These are phyloP conservation scores for Tipula lateralis DNA, from an alignment of 2,888 invertebrate species.

Conservation along the genomic window DNA sequence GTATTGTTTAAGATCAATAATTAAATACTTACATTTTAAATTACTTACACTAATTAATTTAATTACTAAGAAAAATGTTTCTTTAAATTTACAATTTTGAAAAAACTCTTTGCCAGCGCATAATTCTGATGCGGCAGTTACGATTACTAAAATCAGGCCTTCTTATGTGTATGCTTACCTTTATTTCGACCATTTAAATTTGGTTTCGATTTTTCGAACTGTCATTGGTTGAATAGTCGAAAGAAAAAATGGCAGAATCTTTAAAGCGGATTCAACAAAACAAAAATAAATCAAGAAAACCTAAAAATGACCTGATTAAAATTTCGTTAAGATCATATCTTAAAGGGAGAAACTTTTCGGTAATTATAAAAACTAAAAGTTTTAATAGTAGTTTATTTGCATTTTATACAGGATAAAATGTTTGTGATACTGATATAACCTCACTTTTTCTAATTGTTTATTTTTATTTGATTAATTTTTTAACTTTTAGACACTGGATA, in stretches of 20 bases:
- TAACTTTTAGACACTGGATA: constrained; percentile 61
- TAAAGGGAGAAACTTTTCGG: constrained; percentile 46
- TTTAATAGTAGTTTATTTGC: not conserved
- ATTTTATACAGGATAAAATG: too few species aligned
- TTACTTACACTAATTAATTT: too few species aligned
- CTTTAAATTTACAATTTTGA: too few species aligned
- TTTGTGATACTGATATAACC: not conserved
- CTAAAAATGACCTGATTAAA: constrained; percentile 44
- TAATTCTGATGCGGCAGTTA: too few species aligned
- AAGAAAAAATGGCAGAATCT: constrained; percentile 34
- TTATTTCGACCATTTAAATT: not conserved
- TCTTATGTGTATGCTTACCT: not conserved
- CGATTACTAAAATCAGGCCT: too few species aligned
- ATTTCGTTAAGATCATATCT: constrained; percentile 43
- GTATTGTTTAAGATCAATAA: too few species aligned
- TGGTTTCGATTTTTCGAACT: not conserved
- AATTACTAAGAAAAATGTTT: too few species aligned
- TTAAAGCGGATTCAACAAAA: constrained; percentile 32
- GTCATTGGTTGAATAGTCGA: not conserved
- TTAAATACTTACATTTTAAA: too few species aligned
- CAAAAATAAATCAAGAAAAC: constrained; percentile 40
- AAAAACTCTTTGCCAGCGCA: too few species aligned
- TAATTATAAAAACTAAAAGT: constrained; percentile 36
- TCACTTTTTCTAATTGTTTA: constrained; percentile 2
- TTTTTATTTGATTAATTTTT: constrained; percentile 6